phyloP scores from a whole-genome alignment of 35 echinoderm and acorn worm species.

The Hemicentrotus pulcherrimus region DNA sequence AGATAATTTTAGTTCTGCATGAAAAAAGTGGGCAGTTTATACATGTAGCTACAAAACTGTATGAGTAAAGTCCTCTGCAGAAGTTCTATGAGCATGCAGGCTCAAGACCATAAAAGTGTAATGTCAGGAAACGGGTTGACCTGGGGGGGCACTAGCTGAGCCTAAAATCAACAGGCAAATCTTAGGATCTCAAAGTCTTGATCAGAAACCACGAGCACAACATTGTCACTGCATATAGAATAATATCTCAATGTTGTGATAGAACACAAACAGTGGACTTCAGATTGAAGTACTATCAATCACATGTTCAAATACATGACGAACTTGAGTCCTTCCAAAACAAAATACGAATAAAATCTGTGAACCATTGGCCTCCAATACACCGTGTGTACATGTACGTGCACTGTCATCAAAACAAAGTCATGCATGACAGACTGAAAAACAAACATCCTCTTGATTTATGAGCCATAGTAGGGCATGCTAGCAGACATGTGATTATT shows the following conservation, averaged over 20 bases:
- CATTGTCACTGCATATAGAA: neutral
- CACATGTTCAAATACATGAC: neutral
- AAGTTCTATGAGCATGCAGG: neutral
- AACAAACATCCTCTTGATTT: slow-evolving; percentile 6
- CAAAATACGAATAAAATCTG: neutral
- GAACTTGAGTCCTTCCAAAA: neutral
- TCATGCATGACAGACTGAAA: neutral
- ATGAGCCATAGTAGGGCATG: neutral
- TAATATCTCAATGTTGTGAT: neutral
- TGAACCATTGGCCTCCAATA: neutral
- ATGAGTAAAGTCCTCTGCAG: neutral
- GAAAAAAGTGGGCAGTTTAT: neutral
- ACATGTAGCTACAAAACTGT: no score
- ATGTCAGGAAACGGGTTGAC: neutral
- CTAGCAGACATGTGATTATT: neutral
- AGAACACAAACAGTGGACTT: neutral
- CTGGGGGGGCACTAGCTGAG: neutral
- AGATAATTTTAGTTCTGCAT: neutral
- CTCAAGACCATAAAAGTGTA: neutral
- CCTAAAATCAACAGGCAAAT: neutral
- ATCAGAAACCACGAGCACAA: neutral
- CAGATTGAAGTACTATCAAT: neutral
- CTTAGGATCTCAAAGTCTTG: neutral
- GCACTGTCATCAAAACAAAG: neutral
- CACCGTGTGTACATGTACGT: neutral